A percentile compares a stretch with the other conserved stretches of the same genome.
Conservation (phyloP, 2,888 invertebrate species). For the Cerceris rybyensis region DNA sequence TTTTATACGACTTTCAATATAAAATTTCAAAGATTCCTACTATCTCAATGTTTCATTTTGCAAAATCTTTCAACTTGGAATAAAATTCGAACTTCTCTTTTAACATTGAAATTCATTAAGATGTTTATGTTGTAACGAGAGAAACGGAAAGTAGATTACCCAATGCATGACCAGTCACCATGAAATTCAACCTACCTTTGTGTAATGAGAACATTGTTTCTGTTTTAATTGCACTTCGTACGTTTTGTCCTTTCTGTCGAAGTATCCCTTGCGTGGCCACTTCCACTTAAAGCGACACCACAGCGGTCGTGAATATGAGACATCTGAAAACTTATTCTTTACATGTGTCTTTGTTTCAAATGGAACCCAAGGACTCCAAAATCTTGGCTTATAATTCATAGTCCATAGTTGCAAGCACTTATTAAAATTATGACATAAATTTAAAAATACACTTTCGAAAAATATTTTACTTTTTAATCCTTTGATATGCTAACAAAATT, state of each 20-base stretch:
- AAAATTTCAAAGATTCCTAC: no score
- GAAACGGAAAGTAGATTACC: not conserved
- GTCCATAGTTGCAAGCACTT: not conserved
- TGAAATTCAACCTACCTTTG: slow-evolving; percentile 51
- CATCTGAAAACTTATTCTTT: slow-evolving; percentile 24
- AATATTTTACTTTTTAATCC: no score
- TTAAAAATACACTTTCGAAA: not conserved
- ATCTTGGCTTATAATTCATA: not conserved
- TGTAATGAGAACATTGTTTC: slow-evolving; percentile 64
- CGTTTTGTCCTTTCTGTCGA: slow-evolving; percentile 60
- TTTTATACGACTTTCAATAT: not conserved
- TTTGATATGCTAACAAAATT: no score
- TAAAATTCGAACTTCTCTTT: no score
- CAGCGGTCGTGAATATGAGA: slow-evolving; percentile 17
- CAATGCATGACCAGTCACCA: not conserved
- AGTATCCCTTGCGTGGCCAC: slow-evolving; percentile 61
- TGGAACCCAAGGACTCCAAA: not conserved
- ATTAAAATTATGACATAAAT: not conserved
- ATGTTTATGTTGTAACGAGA: not conserved
- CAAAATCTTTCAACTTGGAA: no score
- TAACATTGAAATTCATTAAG: not conserved
- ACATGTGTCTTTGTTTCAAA: not conserved
- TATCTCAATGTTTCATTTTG: no score
- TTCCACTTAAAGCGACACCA: slow-evolving; percentile 68
- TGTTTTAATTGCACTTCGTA: slow-evolving; percentile 69